These are phyloP conservation scores for Sturmia bella DNA, from an alignment of 2,888 invertebrate genomes.

Conservation along the genomic window DNA sequence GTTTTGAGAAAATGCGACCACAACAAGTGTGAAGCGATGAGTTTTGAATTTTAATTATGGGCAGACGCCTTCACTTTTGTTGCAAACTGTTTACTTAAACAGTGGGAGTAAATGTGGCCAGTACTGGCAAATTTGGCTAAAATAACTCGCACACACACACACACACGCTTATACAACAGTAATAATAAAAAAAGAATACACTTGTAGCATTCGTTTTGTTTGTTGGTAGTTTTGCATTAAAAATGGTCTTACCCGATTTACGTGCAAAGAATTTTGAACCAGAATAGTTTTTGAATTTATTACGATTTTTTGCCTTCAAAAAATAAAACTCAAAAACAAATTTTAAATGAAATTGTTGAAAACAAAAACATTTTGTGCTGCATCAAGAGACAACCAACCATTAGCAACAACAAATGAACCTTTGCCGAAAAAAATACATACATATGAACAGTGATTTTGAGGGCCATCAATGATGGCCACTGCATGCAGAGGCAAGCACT, in stretches of 20 bases:
- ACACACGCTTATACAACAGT: too few relatives aligned
- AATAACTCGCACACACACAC: not conserved
- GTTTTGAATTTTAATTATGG: constrained; percentile 72
- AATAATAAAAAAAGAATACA: too few relatives aligned
- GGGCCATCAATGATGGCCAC: constrained; percentile 38
- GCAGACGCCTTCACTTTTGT: constrained; percentile 69
- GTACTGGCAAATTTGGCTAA: not conserved
- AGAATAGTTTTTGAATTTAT: constrained; percentile 50
- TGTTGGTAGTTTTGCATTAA: constrained; percentile 33
- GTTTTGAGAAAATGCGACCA: not conserved
- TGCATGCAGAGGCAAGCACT: constrained; percentile 4
- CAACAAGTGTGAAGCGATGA: constrained; percentile 51
- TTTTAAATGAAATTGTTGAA: not conserved
- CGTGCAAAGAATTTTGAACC: constrained; percentile 74
- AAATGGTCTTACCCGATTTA: constrained; percentile 76
- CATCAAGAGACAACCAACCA: not conserved
- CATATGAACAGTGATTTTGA: constrained; percentile 38
- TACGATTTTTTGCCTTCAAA: constrained; percentile 30
- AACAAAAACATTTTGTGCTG: constrained; percentile 38
- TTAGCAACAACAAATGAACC: constrained; percentile 47
- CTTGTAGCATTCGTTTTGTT: not conserved
- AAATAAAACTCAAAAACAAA: constrained; percentile 27
- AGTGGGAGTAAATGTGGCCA: constrained; percentile 37
- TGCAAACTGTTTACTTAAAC: constrained; percentile 9
- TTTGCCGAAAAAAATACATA: constrained; percentile 41